phyloP scores from a whole-genome alignment of 2,888 invertebrate genomes.

The Ctenicera cuprea region DNA sequence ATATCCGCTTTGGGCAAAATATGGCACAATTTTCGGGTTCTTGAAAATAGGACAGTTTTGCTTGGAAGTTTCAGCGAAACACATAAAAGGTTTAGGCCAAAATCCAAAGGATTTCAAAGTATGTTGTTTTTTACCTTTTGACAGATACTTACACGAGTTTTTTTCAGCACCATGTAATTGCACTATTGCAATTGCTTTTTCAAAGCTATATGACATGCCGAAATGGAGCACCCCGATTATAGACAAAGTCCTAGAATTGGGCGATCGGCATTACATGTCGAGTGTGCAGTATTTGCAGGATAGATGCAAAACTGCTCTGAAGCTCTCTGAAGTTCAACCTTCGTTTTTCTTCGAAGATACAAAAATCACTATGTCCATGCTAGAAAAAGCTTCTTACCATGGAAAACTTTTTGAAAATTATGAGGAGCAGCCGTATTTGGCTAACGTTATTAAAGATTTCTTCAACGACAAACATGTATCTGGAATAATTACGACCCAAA shows the following conservation, averaged over 20 bases:
- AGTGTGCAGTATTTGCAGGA: conserved; percentile 60
- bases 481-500: conserved; percentile 62
- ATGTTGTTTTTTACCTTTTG: not conserved
- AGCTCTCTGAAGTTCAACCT: conserved; percentile 62
- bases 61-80: conserved; percentile 64
- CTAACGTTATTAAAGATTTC: conserved; percentile 60
- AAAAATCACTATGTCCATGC: conserved; percentile 64
- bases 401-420: conserved; percentile 55
- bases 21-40: conserved; percentile 66
- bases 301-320: conserved; percentile 58
- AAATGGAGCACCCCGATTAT: conserved; percentile 77
- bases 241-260: conserved; percentile 75
- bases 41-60: conserved; percentile 62
- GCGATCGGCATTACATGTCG: conserved; percentile 73
- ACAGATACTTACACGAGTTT: not conserved
- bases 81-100: conserved; percentile 63
- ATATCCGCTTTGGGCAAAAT: conserved; percentile 65
- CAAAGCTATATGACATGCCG: conserved; percentile 75
- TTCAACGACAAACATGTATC: conserved; percentile 60
- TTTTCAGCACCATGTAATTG: conserved; percentile 71
- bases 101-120: conserved; percentile 68
- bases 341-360: conserved; percentile 63
- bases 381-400: conserved; percentile 58
- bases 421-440: conserved; percentile 49
- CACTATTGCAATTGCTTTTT: conserved; percentile 75